Evolutionary conservation across 23 tunicate genomes (phyloP), one percentile per base, ranked within the genome.

Genomic region (Clavelina lepadiformis): DNA sequence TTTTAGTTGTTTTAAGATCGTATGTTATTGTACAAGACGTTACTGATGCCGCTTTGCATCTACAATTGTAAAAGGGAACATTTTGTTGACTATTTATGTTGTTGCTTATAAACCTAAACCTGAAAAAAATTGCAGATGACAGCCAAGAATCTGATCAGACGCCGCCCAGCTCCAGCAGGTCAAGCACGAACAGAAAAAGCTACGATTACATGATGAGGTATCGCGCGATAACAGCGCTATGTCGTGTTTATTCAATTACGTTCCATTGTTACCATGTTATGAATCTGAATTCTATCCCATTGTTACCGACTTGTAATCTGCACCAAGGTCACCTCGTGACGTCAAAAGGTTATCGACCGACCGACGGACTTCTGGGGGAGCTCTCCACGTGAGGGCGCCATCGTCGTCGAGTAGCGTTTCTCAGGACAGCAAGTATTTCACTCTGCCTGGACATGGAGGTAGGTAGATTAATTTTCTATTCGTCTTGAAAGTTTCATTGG

Each of bases 381-480:
- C 81, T 23, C 38, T 60, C n/a, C 53, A 79, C 67, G 52, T 59
- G 52, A 73, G 89, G 28, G 44, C 68, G 5, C 49, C 68, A 8
- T 56, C 64, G 1, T 57, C 85, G 22, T 79, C 85, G 22, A 79
- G 85, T 53, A 61, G 76, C 49, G 69, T 63, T 31, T 72, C 85
- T 8, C 85, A 76, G 21, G 74, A 63, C 7, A 38, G 61, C 58
- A 83, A 83, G 49, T 83, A 64, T 51, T 76, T 45, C 67, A 83
- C 91, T 18, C 65, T 83, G 15, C 91, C 91, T 35, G 82, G 82
- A 15, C 35, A 69, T 25, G 91, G 91, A 75, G 82, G 91, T 83
- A 27, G 1, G 25, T 51, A 7, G 2, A 53, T 53, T 53, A 25
- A 13, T 53, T n/a, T 20, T 18, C n/a, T n/a, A n/a, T n/a, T n/a